Evolutionary conservation across 2,888 invertebrate species (phyloP).

Genomic region (Nudaria mundana): DNA sequence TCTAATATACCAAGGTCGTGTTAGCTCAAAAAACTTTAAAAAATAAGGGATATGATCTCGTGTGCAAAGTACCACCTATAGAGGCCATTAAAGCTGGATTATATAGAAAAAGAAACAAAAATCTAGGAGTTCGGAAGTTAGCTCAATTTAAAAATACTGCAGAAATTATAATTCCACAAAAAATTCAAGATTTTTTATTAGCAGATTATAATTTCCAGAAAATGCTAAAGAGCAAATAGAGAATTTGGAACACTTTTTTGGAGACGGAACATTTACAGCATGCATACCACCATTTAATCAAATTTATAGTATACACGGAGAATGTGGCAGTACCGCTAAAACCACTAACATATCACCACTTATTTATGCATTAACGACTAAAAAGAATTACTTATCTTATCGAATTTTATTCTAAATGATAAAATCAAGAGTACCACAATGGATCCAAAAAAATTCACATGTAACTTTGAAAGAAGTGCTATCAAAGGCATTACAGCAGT

Average conservation of each 20-base stretch:
- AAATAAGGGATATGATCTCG: no score
- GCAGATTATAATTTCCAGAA: no score
- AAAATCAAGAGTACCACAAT: no score
- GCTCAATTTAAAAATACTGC: no score
- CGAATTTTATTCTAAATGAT: background rate
- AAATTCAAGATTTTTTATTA: background rate
- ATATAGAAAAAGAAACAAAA: background rate
- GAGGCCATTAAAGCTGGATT: no score
- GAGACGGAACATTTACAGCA: no score
- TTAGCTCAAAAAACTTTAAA: no score
- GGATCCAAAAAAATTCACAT: no score
- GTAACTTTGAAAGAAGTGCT: no score
- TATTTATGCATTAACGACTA: background rate
- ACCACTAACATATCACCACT: background rate
- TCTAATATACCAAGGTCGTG: background rate
- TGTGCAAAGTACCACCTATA: no score
- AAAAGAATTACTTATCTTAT: slow-evolving; percentile 5
- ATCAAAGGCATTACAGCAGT: background rate
- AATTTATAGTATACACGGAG: background rate
- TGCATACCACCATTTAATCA: background rate
- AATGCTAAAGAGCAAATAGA: no score
- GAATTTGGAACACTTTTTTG: no score
- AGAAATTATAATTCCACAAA: background rate
- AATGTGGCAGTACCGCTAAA: background rate
- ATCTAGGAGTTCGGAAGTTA: background rate